Conservation (phyloP, 2,113 vertebrate genomes). For the Hippocampus barbouri region DNA sequence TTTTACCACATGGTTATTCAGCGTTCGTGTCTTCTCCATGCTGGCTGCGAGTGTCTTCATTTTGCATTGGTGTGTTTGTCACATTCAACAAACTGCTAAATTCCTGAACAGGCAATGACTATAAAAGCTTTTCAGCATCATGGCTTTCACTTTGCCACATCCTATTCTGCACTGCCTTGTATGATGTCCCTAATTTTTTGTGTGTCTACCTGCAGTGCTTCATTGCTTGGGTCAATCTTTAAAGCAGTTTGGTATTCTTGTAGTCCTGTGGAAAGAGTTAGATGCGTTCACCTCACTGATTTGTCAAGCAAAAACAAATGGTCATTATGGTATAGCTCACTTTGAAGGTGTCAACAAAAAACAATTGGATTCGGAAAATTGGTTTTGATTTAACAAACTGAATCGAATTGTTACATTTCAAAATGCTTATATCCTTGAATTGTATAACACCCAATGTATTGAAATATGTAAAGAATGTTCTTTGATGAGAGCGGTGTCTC, state of each 20-base stretch:
- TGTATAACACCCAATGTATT: too few species aligned
- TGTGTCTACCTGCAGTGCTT: constrained; percentile 75
- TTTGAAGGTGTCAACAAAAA: too few species aligned
- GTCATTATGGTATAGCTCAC: not conserved
- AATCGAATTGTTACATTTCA: too few species aligned
- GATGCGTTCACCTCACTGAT: not conserved
- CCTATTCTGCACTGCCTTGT: constrained; percentile 67
- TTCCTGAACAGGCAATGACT: not conserved
- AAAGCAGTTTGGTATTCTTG: constrained; percentile 91
- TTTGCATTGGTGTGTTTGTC: not conserved
- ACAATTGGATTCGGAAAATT: too few species aligned
- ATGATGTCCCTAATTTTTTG: constrained; percentile 80
- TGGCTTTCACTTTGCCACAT: constrained; percentile 14
- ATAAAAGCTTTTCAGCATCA: not conserved
- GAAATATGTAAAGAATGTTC: too few species aligned
- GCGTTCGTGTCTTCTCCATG: too few species aligned
- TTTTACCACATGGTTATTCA: too few species aligned
- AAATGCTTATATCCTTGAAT: too few species aligned
- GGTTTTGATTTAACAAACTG: too few species aligned
- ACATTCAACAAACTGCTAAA: not conserved
- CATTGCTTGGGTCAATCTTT: constrained; percentile 79
- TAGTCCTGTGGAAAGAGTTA: constrained; percentile 72
- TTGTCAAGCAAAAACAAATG: not conserved
- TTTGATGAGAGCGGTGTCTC: too few species aligned
- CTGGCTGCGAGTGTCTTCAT: too few species aligned